Base-by-base conservation (phyloP, 2,888 invertebrate species). In the Morpho deidamia region DNA sequence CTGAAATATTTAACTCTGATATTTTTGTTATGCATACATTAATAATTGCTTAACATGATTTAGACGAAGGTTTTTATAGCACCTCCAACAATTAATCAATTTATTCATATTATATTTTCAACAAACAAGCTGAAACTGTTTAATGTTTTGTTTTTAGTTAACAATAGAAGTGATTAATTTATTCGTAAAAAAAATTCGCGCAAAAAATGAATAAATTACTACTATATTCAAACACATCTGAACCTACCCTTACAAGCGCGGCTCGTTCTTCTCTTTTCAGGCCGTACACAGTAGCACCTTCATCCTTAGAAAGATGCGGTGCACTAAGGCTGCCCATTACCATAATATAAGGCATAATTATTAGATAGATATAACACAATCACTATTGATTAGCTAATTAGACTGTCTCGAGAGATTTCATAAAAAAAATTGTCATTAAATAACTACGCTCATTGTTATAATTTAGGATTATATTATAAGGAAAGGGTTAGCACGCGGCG, bases 271-370 rank as follows among this genome's bases (percentile, higher is more conserved):
- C 87, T 58, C 84, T 83, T 64, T 89, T 88, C 49, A 90, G 75
- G 56, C 90, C 90, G 61, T 86, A 88, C 44, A 90, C 87, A 33
- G 87, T 83, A 11, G 85, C 85, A 44, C 87, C 85, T 61, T 89
- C 89, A 64, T 86, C 87, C 66, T 85, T 88, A 7, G 84, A 84
- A 4, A 90, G 76, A 67, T 87, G 84, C 54, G 74, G 78, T 54
- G 85, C 80, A 59, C 81, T 85, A 14, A 90, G 75, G 69, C 82
- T 83, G 44, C 89, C 90, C 82, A 88, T 88, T 56, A 90, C 84
- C 85, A 90, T 89, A 51, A 90, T 80, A 67, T 90, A 90, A 61
- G 90, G 90, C 90, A 90, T 90, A 45, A 40, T 50, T 52, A 51
- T 40, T 46, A 38, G 9, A 35, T 42, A 33, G 14, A 32, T 49